These are phyloP conservation scores for Trichonephila inaurata DNA, from an alignment of 1,140 invertebrate genomes.

Conservation along the genomic window DNA sequence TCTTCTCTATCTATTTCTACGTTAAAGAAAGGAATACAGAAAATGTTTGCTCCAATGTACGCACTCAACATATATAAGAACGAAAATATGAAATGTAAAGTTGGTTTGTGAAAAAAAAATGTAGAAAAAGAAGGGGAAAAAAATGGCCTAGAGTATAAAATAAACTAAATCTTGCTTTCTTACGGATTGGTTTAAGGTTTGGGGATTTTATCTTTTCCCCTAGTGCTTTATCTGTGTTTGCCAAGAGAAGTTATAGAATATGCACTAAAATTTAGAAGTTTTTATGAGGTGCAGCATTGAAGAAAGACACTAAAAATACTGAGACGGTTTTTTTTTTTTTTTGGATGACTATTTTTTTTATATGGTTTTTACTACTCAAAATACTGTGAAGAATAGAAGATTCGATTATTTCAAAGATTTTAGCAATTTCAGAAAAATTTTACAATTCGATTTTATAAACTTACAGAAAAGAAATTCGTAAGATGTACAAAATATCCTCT, in stretches of 20 bases:
- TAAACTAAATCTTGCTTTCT: conserved; percentile 23
- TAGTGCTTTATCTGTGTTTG: conserved; percentile 51
- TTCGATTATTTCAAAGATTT: neutral
- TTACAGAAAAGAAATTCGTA: too few relatives aligned
- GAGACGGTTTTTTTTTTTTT: neutral
- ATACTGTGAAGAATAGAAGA: neutral
- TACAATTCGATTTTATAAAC: neutral
- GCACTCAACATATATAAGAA: neutral
- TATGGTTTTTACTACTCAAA: neutral
- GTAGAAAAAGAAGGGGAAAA: neutral
- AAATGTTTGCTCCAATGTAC: conserved; percentile 55
- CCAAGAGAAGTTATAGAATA: conserved; percentile 7
- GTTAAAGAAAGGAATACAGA: conserved; percentile 54
- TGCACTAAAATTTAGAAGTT: conserved; percentile 25
- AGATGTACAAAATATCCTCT: too few relatives aligned
- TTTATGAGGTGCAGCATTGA: neutral
- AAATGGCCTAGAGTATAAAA: neutral
- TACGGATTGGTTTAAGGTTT: conserved; percentile 43
- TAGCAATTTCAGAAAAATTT: neutral
- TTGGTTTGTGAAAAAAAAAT: neutral
- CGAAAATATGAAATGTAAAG: conserved; percentile 48
- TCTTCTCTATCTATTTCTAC: conserved; percentile 18
- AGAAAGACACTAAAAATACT: conserved; percentile 2
- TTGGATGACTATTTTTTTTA: neutral
- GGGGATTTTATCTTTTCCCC: conserved; percentile 14